Evolutionary conservation across 2,888 invertebrate genomes (phyloP).

Genomic region (Selenia dentaria): DNA sequence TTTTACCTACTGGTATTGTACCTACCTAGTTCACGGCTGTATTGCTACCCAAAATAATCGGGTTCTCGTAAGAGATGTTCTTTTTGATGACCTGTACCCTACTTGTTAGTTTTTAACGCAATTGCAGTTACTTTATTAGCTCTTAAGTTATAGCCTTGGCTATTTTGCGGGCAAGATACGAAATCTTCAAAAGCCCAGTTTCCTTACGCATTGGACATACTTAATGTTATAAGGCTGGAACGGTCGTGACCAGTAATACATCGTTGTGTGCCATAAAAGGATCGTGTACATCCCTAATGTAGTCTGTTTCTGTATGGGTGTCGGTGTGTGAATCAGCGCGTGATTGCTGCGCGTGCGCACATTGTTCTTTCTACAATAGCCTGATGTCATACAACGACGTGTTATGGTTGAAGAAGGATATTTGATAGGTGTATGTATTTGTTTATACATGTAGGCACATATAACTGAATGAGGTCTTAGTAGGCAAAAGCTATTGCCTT

Average conservation of each 20-base stretch:
- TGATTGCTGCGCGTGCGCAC: conserved; percentile 63
- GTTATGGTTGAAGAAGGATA: conserved; percentile 40
- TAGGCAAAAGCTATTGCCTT: too few relatives aligned
- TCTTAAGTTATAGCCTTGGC: too few relatives aligned
- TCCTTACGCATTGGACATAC: conserved; percentile 24
- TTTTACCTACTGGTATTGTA: too few relatives aligned
- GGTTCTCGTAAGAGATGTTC: too few relatives aligned
- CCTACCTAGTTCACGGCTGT: too few relatives aligned
- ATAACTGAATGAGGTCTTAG: too few relatives aligned
- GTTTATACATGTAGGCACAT: too few relatives aligned
- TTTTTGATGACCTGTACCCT: too few relatives aligned
- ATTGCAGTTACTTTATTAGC: too few relatives aligned
- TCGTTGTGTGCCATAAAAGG: conserved; percentile 42
- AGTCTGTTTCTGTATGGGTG: conserved; percentile 24
- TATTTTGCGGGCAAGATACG: not conserved
- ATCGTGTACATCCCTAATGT: conserved; percentile 52
- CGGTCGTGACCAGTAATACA: conserved; percentile 49
- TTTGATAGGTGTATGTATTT: conserved; percentile 22
- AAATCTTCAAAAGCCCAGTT: conserved; percentile 1
- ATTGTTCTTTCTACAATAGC: conserved; percentile 69
- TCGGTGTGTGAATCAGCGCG: conserved; percentile 61
- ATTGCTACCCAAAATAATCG: too few relatives aligned
- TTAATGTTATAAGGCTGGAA: conserved; percentile 43
- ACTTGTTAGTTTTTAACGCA: too few relatives aligned
- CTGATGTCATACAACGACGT: conserved; percentile 66